Percentiles rank a stretch among this genome's conserved stretches.
These are phyloP conservation scores for Apostichopus californicus DNA, from an alignment of 35 echinoderm and acorn worm species.

Conservation along the genomic window DNA sequence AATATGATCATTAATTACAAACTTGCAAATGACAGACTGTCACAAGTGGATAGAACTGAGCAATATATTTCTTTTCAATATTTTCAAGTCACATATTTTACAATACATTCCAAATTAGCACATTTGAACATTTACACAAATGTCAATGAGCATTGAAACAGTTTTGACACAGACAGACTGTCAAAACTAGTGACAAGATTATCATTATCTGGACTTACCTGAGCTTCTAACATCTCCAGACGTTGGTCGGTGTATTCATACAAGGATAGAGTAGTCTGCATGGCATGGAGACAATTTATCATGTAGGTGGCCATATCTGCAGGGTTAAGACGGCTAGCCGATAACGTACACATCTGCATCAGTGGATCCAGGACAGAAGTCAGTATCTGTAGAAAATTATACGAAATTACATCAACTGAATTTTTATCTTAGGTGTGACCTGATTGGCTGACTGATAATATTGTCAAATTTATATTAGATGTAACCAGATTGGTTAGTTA, in stretches of 20 bases:
- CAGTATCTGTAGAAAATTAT: conserved; percentile 62
- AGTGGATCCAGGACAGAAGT: conserved; percentile 82
- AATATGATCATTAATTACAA: too few species aligned
- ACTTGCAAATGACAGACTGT: too few species aligned
- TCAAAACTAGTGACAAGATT: too few species aligned
- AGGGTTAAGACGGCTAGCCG: conserved; percentile 92
- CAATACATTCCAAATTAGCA: too few species aligned
- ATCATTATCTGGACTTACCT: conserved; percentile 54
- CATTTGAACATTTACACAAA: not conserved
- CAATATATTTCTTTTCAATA: too few species aligned
- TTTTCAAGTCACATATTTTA: too few species aligned
- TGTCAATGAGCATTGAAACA: not conserved
- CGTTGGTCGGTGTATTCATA: conserved; percentile 97
- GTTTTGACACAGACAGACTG: not conserved
- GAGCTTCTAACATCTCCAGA: conserved; percentile 91
- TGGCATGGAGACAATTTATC: conserved; percentile 97
- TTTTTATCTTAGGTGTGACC: too few species aligned
- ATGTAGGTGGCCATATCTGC: conserved; percentile 96
- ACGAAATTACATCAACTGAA: not conserved
- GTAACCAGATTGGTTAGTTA: too few species aligned
- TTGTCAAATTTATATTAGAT: too few species aligned
- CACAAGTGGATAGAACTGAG: too few species aligned
- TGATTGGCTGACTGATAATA: too few species aligned
- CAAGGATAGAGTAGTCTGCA: conserved; percentile 88
- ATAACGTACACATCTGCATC: conserved; percentile 97